phyloP scores from a whole-genome alignment of 2,113 vertebrate species.

The Camelus bactrianus region DNA sequence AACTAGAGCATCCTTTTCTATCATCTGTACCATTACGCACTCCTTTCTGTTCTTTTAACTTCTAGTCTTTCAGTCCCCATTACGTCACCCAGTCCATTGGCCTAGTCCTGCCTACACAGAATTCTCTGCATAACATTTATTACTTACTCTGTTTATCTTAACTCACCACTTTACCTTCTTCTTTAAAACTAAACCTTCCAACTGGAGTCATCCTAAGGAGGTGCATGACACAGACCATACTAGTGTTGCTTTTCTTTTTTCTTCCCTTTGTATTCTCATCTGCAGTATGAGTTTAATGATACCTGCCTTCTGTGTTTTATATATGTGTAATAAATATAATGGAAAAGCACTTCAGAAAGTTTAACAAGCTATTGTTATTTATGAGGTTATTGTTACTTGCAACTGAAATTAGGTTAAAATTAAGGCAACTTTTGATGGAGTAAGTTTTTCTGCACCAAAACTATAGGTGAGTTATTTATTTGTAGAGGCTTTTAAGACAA shows the following conservation, averaged over 20 bases:
- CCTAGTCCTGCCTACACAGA: background rate
- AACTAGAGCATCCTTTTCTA: background rate
- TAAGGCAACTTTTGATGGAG: background rate
- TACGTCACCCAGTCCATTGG: background rate
- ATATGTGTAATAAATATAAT: background rate
- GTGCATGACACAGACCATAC: background rate
- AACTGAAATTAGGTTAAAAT: background rate
- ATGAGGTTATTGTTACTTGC: background rate
- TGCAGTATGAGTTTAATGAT: background rate
- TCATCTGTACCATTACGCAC: background rate
- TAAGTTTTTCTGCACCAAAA: background rate
- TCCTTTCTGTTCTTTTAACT: background rate
- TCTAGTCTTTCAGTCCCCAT: background rate
- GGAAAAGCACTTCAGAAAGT: conserved; percentile 8
- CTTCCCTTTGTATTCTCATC: background rate
- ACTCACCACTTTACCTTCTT: background rate
- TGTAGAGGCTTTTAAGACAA: background rate
- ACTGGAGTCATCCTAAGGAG: background rate
- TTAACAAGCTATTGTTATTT: background rate
- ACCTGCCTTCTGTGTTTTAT: background rate
- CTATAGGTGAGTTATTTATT: background rate
- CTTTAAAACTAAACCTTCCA: conserved; percentile 24
- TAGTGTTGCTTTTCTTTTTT: background rate
- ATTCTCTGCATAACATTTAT: background rate
- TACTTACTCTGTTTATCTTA: background rate